Evolutionary conservation across 2,797 vertebrate species (phyloP).

Genomic region (Setipinna tenuifilis): DNA sequence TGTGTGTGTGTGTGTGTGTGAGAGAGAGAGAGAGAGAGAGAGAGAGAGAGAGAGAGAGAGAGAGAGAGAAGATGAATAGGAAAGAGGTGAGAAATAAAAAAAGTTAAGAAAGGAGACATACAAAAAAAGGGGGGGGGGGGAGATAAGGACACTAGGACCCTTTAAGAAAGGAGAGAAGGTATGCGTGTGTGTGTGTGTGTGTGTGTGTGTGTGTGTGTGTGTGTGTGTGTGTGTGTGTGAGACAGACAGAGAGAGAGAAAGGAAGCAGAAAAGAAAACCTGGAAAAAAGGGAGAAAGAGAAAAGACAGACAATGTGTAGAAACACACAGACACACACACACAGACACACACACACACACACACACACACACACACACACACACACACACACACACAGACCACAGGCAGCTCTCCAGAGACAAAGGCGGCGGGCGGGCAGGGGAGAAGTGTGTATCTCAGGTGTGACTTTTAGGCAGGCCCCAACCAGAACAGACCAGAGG

Average conservation of each 20-base stretch:
- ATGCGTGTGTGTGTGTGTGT: background rate
- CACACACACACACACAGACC: background rate
- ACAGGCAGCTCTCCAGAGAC: background rate
- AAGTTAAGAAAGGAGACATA: background rate
- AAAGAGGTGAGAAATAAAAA: background rate
- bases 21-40: background rate
- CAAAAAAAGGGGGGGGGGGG: background rate
- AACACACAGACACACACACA: background rate
- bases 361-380: constrained; percentile 2
- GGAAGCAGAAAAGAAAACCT: background rate
- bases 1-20: background rate
- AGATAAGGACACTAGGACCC: too few species aligned
- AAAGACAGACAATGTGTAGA: background rate
- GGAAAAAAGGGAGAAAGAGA: background rate
- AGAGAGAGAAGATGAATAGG: background rate
- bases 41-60: background rate
- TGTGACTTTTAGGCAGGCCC: background rate
- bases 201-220: background rate
- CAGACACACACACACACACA: background rate
- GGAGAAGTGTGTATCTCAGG: background rate
- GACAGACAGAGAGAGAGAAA: background rate
- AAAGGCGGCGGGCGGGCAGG: background rate
- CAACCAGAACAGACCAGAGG: background rate
- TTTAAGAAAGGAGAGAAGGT: too few species aligned
- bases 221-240: background rate